Conservation (phyloP, 1,140 invertebrate genomes). For the Drosophila cardini region DNA sequence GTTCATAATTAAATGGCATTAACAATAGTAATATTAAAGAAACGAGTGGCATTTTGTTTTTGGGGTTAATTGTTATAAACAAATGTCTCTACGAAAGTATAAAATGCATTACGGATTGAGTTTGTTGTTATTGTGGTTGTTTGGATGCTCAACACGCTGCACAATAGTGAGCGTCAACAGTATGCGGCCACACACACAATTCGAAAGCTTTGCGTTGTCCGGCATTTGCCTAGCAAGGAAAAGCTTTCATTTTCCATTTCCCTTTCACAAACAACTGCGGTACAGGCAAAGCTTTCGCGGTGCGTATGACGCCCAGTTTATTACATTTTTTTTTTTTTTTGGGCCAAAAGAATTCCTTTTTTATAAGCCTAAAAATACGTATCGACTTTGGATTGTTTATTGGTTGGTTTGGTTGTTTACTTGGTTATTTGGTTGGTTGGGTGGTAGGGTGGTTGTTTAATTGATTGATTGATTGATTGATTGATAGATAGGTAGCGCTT, state of each 20-base stretch:
- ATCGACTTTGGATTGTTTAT: conserved; percentile 84
- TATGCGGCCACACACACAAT: conserved; percentile 37
- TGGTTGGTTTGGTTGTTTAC: conserved; percentile 25
- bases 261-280: conserved; percentile 48
- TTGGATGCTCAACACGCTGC: conserved; percentile 19
- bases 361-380: conserved; percentile 84
- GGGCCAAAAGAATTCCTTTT: conserved; percentile 31
- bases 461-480: conserved; percentile 20
- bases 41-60: conserved; percentile 25
- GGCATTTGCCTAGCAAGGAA: conserved; percentile 38
- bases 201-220: conserved; percentile 67
- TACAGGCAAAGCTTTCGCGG: conserved; percentile 64
- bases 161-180: conserved; percentile 43
- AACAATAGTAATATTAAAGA: conserved; percentile 54
- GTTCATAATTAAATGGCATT: conserved; percentile 66
- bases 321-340: background rate
- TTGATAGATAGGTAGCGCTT: conserved; percentile 62
- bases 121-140: background rate
- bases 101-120: conserved; percentile 57
- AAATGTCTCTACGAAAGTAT: conserved; percentile 60
- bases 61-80: conserved; percentile 48
- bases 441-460: conserved; percentile 46
- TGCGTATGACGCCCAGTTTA: conserved; percentile 33
- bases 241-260: background rate
- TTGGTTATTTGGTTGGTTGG: conserved; percentile 32